These are phyloP conservation scores for Polydesmus complanatus DNA, from an alignment of 2,888 invertebrate genomes.

Conservation along the genomic window DNA sequence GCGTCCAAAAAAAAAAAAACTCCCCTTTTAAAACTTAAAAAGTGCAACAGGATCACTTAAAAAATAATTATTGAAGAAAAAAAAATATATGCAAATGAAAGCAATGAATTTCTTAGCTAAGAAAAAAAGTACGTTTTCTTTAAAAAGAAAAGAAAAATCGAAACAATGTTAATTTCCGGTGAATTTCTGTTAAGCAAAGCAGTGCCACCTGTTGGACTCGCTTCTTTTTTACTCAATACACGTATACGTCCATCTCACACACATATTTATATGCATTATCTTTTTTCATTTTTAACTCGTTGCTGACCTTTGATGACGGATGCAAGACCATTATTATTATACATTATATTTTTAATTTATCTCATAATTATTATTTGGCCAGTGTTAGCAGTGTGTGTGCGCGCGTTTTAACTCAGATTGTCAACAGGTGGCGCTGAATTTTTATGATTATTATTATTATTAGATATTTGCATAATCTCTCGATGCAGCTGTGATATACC, in stretches of 20 bases:
- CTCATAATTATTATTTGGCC: not conserved
- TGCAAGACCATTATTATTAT: no score
- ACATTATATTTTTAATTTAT: no score
- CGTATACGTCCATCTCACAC: not conserved
- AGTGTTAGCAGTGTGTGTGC: no score
- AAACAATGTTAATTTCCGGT: no score
- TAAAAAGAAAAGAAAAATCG: no score
- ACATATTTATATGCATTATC: not conserved
- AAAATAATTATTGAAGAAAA: no score
- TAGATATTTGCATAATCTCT: not conserved
- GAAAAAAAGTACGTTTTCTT: no score
- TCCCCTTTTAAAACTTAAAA: not conserved
- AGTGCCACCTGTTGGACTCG: not conserved
- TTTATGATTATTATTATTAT: no score
- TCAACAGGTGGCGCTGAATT: not conserved
- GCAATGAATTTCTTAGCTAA: no score
- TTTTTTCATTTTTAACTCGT: no score
- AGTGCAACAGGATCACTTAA: no score
- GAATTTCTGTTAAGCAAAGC: no score
- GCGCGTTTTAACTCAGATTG: not conserved
- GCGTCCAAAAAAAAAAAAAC: not conserved
- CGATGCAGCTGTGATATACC: not conserved
- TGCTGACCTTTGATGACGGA: not conserved
- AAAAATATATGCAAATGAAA: not conserved
- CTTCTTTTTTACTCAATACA: not conserved